phyloP scores from a whole-genome alignment of 2,888 invertebrate species.

The Petrophora chlorosata region DNA sequence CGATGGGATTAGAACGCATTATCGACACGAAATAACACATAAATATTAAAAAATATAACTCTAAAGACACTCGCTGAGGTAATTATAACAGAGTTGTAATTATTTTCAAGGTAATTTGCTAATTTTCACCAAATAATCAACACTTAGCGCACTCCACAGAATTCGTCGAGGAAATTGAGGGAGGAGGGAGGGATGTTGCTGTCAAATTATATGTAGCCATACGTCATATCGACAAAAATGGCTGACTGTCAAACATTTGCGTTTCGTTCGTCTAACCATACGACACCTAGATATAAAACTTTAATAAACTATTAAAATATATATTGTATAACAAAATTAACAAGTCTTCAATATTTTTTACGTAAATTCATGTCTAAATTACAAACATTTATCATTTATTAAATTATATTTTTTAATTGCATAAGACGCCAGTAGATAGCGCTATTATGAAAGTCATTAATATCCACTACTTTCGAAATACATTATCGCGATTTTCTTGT shows the following conservation, averaged over 20 bases:
- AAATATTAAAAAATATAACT: background rate
- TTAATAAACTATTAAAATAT: too few species aligned
- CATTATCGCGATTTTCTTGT: slow-evolving; percentile 11
- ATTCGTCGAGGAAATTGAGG: background rate
- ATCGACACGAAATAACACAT: slow-evolving; percentile 1
- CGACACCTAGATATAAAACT: too few species aligned
- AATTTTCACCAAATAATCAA: slow-evolving; percentile 2
- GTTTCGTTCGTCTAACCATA: slow-evolving; percentile 13
- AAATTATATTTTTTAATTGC: background rate
- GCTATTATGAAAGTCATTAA: background rate
- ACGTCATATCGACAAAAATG: background rate
- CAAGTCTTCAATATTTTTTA: too few species aligned
- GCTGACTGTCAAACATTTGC: slow-evolving; percentile 1
- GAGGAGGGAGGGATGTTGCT: too few species aligned
- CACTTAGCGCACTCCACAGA: background rate
- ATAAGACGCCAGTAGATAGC: slow-evolving; percentile 13
- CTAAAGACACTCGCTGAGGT: background rate
- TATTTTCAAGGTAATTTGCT: background rate
- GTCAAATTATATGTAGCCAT: background rate
- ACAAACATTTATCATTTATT: background rate
- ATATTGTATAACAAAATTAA: too few species aligned
- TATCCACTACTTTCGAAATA: slow-evolving; percentile 14
- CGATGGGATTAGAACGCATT: slow-evolving; percentile 5
- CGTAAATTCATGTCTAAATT: too few species aligned
- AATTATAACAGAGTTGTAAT: background rate